Base-by-base conservation (phyloP, 1,140 invertebrate species). In the Leptinotarsa undecemlineata region DNA sequence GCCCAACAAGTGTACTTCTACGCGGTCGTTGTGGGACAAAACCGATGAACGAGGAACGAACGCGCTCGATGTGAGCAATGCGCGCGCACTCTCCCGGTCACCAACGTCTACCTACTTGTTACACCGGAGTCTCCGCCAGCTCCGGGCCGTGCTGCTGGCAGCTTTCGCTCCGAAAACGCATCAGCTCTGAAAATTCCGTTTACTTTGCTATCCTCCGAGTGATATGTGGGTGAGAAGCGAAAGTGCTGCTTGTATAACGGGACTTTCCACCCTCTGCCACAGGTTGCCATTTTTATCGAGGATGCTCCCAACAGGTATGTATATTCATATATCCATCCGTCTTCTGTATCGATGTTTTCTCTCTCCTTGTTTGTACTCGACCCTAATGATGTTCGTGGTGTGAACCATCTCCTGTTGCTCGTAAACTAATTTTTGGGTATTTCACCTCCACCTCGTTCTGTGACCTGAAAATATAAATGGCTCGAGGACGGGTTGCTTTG, bases 51-150 rank as follows among this genome's bases (percentile, higher is more conserved):
- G 51, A 19, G n/a, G n/a, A 57, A 19, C 51, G 51, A 57, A 15
- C 4, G 51, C 51, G 51, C n/a, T 57, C 51, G 51, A 57, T 57
- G 51, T 57, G 51, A 57, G 51, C 51, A 17, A 19, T 17, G 51
- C 51, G 51, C 14, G 51, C 51, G 51, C 51, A 57, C 51, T 57
- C 51, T 57, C 51, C 51, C 51, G 51, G 51, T 57, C 51, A 57
- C 51, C 51, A 77, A 73, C 77, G 73, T 79, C 81, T 82, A 82
- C 82, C 82, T 84, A 84, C 82, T 84, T 84, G 82, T 84, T 84
- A 84, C 82, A 81, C 82, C 81, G 82, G 82, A 83, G 82, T 83
- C 76, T 81, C 77, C 78, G 80, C 80, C 80, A 81, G 77, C 77
- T 81, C 81, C 81, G 78, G 79, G 80, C 69, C 69, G 69, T 57